A percentile compares a stretch with the other conserved stretches of the same genome.
Evolutionary conservation across 2,888 invertebrate species (phyloP).

Genomic region (Gnatocerus cornutus): DNA sequence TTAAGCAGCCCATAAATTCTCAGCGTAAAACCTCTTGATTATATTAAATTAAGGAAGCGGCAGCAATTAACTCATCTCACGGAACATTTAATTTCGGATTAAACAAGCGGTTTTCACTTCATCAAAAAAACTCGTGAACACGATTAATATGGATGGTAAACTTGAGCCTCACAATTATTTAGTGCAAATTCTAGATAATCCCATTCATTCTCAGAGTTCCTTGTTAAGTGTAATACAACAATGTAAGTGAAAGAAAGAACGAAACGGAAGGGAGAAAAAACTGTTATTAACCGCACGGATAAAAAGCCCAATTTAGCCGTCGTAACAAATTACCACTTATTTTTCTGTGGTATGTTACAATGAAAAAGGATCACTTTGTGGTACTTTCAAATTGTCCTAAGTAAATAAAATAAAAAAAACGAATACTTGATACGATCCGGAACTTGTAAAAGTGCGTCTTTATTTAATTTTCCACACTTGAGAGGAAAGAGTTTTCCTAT

Average conservation of each 20-base stretch:
- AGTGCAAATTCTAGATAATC: no score
- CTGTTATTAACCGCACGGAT: not conserved
- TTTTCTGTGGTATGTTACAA: not conserved
- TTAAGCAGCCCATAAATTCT: no score
- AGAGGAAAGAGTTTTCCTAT: slow-evolving; percentile 8
- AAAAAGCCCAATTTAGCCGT: not conserved
- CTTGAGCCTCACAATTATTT: no score
- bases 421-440: slow-evolving; percentile 1
- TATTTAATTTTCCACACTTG: slow-evolving; percentile 20
- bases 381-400: not conserved
- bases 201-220: not conserved
- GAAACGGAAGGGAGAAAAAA: slow-evolving; percentile 12
- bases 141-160: no score
- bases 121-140: no score
- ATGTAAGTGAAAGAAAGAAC: slow-evolving; percentile 11
- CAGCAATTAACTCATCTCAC: no score
- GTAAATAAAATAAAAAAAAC: slow-evolving; percentile 2
- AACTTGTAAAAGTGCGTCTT: not conserved
- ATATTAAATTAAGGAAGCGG: no score
- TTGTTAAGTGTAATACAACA: slow-evolving; percentile 17
- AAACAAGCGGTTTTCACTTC: no score
- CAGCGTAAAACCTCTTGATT: no score
- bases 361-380: not conserved
- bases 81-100: no score
- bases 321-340: not conserved